Evolutionary conservation across 2,113 vertebrate genomes (phyloP), one percentile per base, ranked within the genome.

Genomic region (Lophochroa leadbeateri): DNA sequence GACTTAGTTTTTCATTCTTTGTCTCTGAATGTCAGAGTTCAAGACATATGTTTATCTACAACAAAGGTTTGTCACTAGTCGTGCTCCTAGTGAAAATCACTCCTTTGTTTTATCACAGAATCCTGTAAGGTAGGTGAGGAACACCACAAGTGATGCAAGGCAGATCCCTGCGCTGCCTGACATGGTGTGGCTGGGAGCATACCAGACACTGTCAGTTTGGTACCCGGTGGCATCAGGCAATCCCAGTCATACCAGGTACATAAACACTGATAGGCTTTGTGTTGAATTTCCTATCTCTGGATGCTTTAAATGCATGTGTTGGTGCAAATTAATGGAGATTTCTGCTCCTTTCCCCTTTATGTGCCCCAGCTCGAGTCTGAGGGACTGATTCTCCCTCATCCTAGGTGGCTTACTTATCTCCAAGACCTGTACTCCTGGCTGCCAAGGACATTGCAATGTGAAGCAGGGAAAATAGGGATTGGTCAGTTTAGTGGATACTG

Each of bases 401-500:
- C 88, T 92, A 55, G 70, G 49, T 75, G 70, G 90, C 83, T 91
- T 88, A 33, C 83, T 79, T 94, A 91, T 16, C 43, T 93, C 95
- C 81, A 53, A 80, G 75, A 96, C 92, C 88, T 96, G 97, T 97
- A 97, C 97, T 98, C 98, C 98, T 98, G 94, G 96, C 98, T 98
- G 97, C 97, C 98, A 97, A 98, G 97, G 97, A 97, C 98, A 98
- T 97, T 98, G 98, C 97, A 97, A 98, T 96, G 93, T 98, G 97
- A 98, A 99, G 98, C 98, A 98, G 98, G 98, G 98, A 99, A 99
- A 99, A 98, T 98, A 98, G 98, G 98, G 98, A 99, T 99, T 98
- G 98, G 98, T 98, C 98, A 98, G 98, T 98, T 98, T 98, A 98
- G 98, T 99, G 99, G 99, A 99, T 99, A 99, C 99, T 86, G 98